phyloP scores from a whole-genome alignment of 2,797 vertebrate genomes.

The Epinephelus malabaricus region DNA sequence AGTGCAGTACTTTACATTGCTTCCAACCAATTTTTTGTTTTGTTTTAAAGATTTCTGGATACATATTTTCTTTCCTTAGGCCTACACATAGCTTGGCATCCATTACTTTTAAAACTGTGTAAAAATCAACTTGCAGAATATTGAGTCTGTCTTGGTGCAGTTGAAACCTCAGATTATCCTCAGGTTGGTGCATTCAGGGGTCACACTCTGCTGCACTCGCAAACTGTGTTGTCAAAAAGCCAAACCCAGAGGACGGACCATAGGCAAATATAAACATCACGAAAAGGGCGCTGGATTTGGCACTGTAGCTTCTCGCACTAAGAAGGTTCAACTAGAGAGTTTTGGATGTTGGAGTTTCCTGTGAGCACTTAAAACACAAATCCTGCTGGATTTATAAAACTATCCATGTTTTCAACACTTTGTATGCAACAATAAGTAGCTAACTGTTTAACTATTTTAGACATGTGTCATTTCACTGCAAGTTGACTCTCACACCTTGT shows the following conservation, averaged over 20 bases:
- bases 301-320: background rate
- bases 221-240: conserved; percentile 16
- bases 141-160: conserved; percentile 15
- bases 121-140: conserved; percentile 24
- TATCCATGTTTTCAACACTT: conserved; percentile 6
- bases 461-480: conserved; percentile 11
- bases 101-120: background rate
- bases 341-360: background rate
- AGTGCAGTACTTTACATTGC: background rate
- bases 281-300: background rate
- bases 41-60: conserved; percentile 1
- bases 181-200: background rate
- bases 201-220: background rate
- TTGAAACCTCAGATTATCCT: conserved; percentile 24
- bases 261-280: background rate
- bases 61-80: background rate
- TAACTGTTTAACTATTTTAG: conserved; percentile 4
- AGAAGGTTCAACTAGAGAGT: background rate
- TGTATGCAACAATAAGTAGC: background rate
- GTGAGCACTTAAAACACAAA: background rate
- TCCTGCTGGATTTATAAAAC: background rate
- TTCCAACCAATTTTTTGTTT: background rate
- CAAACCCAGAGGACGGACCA: conserved; percentile 9
- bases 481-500: conserved; percentile 26
- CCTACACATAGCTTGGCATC: background rate